Evolutionary conservation across 2,797 vertebrate species (phyloP).

Genomic region (Bucorvus abyssinicus): DNA sequence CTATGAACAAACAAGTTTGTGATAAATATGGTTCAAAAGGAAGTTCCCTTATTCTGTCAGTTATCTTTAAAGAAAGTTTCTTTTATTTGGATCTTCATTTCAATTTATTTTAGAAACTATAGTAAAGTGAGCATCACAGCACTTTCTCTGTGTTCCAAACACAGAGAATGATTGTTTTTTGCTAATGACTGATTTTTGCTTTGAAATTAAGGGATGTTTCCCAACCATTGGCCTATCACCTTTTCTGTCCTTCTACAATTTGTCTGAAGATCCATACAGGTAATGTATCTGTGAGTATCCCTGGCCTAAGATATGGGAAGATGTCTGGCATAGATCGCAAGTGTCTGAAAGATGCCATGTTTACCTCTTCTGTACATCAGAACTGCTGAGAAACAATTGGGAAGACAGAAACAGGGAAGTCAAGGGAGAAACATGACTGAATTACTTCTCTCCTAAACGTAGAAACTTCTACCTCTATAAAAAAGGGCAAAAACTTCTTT

Average conservation of each 20-base stretch:
- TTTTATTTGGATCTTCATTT: not conserved
- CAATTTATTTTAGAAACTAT: not conserved
- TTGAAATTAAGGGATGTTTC: accelerated
- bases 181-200: not conserved
- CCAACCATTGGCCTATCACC: not conserved
- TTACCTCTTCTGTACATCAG: not conserved
- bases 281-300: not conserved
- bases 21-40: not conserved
- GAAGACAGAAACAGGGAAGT: not conserved
- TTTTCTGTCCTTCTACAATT: not conserved
- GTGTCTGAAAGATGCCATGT: not conserved
- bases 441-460: not conserved
- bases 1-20: not conserved
- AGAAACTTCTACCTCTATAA: not conserved
- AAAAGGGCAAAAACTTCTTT: not conserved
- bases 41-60: not conserved
- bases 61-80: not conserved
- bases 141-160: not conserved
- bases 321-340: not conserved
- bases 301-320: not conserved
- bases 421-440: not conserved
- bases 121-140: not conserved
- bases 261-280: not conserved
- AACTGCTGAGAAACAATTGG: not conserved
- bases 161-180: too few species aligned